Percentiles rank a stretch among this genome's conserved stretches.
Conservation (phyloP, 92 coral and sea anemone species). For the Umimayanthus kanabou region DNA sequence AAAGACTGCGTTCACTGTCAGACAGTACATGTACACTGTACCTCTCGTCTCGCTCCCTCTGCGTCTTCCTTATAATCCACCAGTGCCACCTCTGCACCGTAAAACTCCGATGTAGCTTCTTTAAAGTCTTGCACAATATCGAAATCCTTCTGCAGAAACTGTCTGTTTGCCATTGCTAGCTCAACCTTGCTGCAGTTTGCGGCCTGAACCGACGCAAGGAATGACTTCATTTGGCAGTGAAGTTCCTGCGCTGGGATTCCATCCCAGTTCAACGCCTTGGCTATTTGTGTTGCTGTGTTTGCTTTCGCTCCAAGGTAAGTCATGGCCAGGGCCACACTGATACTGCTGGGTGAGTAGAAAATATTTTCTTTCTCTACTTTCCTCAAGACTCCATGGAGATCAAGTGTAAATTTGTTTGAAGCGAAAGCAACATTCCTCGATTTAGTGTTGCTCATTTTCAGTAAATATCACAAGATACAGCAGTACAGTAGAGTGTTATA, state of each 20-base stretch:
- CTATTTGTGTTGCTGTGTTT: constrained; percentile 80
- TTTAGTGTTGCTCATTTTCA: too few relatives aligned
- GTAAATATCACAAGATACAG: too few relatives aligned
- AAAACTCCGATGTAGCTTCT: constrained; percentile 57
- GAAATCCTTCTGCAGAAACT: constrained; percentile 72
- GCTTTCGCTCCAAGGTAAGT: constrained; percentile 86
- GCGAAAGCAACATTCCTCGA: constrained; percentile 37
- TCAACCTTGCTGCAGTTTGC: constrained; percentile 57
- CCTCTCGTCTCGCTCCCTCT: constrained; percentile 64
- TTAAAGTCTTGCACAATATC: constrained; percentile 66
- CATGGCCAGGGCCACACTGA: constrained; percentile 86
- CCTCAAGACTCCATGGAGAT: constrained; percentile 55
- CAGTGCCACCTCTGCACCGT: constrained; percentile 75
- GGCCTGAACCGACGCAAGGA: constrained; percentile 57
- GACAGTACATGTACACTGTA: too few relatives aligned
- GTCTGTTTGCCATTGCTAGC: constrained; percentile 74
- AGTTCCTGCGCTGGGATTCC: constrained; percentile 48
- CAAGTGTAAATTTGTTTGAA: constrained; percentile 69
- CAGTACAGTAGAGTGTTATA: too few relatives aligned
- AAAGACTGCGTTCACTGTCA: too few relatives aligned
- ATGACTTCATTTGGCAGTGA: constrained; percentile 62
- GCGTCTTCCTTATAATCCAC: constrained; percentile 72
- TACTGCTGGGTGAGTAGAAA: constrained; percentile 88
- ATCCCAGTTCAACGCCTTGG: constrained; percentile 80
- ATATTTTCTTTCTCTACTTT: constrained; percentile 50